Evolutionary conservation across 2,888 invertebrate genomes (phyloP), one percentile per base, ranked within the genome.

Genomic region (Notodonta ziczac): DNA sequence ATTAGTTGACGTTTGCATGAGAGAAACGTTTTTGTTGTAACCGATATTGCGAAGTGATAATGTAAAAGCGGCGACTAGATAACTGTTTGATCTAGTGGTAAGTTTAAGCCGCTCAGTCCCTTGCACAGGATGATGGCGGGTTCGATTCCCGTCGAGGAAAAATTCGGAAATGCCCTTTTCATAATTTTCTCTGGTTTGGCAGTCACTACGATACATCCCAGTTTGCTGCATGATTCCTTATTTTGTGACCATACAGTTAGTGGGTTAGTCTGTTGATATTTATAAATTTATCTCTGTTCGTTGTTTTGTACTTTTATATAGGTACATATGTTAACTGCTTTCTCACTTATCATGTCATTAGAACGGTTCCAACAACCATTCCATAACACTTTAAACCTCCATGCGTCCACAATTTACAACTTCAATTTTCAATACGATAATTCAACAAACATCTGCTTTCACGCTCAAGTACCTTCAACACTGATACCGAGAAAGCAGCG

Each of bases 401-500:
- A 32, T 10, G 9, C 54, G 39, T 40, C 42, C 2, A 56, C 56
- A 56, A 5, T n/a, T n/a, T n/a, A n/a, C n/a, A n/a, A n/a, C n/a
- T n/a, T 55, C 55, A 55, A 56, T 55, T 42, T 55, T 42, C 55
- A 10, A 9, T 32, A 40, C 55, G 42, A 55, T 56, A 39, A 56
- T 44, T 44, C 12, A 42, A 42, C 16, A 44, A 16, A 56, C 42
- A 13, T 56, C 44, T 44, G 56, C 40, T 39, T 53, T 55, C 57
- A 42, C 59, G 51, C 40, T 12, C 56, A 32, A 58, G 48, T 48
- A 59, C 58, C 42, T 65, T 39, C 56, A 58, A 60, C 57, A 59
- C 70, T 64, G 64, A 61, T 68, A 73, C 59, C 68, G 62, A 61
- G 66, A 67, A 63, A 69, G 61, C 65, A 69, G 67, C 64, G 71